These are phyloP conservation scores for Loris lydekkerianus DNA, from an alignment of 2,797 vertebrate genomes.

Conservation along the genomic window DNA sequence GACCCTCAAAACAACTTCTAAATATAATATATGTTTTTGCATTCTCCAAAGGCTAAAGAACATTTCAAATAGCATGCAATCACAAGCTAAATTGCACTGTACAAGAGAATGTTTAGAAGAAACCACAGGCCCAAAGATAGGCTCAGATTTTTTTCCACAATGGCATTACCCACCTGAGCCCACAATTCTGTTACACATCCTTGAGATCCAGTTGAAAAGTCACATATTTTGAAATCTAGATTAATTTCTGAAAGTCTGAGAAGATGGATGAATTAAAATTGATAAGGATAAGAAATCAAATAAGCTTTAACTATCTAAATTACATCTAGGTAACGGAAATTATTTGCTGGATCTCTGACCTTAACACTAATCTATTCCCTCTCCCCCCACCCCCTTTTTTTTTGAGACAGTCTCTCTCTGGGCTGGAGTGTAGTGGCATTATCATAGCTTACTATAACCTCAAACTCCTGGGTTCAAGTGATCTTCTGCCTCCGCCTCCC, in stretches of 20 bases:
- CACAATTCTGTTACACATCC: not conserved
- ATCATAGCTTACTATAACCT: not conserved
- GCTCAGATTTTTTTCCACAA: not conserved
- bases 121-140: slow-evolving; percentile 34
- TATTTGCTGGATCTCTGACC: slow-evolving; percentile 21
- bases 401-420: not conserved
- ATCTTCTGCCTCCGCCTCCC: not conserved
- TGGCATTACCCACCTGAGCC: not conserved
- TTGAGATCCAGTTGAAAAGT: slow-evolving; percentile 32
- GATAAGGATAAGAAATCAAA: slow-evolving; percentile 52
- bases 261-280: slow-evolving; percentile 16
- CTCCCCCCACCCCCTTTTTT: not conserved
- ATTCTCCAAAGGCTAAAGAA: slow-evolving; percentile 52
- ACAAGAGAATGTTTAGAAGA: slow-evolving; percentile 35
- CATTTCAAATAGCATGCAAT: slow-evolving; percentile 22
- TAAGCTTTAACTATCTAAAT: slow-evolving; percentile 26
- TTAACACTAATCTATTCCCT: slow-evolving; percentile 47
- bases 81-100: slow-evolving; percentile 18
- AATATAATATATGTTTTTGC: not conserved
- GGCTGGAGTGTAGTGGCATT: not conserved
- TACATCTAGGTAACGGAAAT: slow-evolving; percentile 36
- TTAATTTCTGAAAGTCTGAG: slow-evolving; percentile 41
- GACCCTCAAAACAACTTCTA: not conserved
- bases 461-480: not conserved
- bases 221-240: slow-evolving; percentile 36